Percentiles rank a stretch among this genome's conserved stretches.
Conservation (phyloP, 2,113 vertebrate genomes). For the Alethe diademata region DNA sequence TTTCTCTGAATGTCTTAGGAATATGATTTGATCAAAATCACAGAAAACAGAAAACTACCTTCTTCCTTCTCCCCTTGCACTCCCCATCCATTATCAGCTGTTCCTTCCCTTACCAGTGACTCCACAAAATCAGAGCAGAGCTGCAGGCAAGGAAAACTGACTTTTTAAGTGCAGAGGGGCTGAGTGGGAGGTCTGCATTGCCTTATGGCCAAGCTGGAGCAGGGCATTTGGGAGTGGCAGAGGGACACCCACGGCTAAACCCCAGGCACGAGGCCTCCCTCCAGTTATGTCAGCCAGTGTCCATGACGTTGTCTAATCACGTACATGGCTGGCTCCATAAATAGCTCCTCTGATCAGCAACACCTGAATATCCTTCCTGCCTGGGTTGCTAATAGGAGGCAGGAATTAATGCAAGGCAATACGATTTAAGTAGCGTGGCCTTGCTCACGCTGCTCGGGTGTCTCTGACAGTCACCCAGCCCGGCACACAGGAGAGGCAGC, state of each 20-base stretch:
- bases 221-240: background rate
- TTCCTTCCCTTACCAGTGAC: background rate
- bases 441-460: background rate
- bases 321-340: constrained; percentile 8
- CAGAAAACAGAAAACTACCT: background rate
- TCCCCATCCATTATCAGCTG: accelerated
- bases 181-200: accelerated
- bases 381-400: background rate
- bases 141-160: background rate
- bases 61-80: background rate
- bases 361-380: constrained; percentile 5
- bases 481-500: background rate
- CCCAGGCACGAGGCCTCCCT: background rate
- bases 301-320: background rate
- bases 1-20: background rate
- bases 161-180: background rate
- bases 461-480: background rate
- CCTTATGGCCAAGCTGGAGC: background rate
- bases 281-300: background rate
- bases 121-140: background rate
- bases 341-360: constrained; percentile 30
- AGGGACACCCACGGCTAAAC: background rate
- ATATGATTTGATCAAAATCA: background rate
- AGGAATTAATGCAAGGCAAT: constrained; percentile 4
- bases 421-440: background rate